Evolutionary conservation across 2,113 vertebrate genomes (phyloP), one percentile per base, ranked within the genome.

Genomic region (Tetraodon nigroviridis): DNA sequence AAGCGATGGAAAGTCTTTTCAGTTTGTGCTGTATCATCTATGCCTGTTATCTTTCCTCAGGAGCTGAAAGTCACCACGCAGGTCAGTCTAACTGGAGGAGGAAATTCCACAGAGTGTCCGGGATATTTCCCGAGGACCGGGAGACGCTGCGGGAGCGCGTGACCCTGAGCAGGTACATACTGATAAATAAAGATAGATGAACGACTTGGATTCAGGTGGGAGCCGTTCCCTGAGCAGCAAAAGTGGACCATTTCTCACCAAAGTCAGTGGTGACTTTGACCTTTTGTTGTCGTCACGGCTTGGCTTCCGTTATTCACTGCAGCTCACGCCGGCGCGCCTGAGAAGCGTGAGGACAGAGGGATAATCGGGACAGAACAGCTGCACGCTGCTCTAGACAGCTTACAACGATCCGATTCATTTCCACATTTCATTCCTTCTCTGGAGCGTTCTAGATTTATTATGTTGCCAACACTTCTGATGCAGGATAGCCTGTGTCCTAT

Each of bases 231-330:
- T 56, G 54, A 57, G 32, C 57, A 22, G 64, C 61, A 50, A 77
- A 77, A 78, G 73, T 75, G 60, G 73, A 69, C 70, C 81, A 64
- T 84, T 79, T 80, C 55, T 82, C 76, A 79, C 54, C 55, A 17
- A 60, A 76, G 78, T 80, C 69, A 71, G 51, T 45, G 1, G 51
- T 57, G 64, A 74, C 71, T 71, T 55, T 81, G 69, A 81, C 73
- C 77, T 54, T 11, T 44, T 47, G 61, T 24, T 65, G 70, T 83
- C 75, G 61, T 69, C 71, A 73, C 16, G 65, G 50, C 79, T 79
- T 67, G 40, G 58, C 64, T 61, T 53, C 48, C 49, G 41, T 69
- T 69, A 66, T 78, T 67, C 69, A 78, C 67, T 81, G 53, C 63
- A 61, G 58, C 50, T 63, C 55, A 62, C 46, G 70, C 55, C 49